Evolutionary conservation across 1,140 invertebrate species (phyloP), one percentile per base, ranked within the genome.

Genomic region (Capitella teleta): DNA sequence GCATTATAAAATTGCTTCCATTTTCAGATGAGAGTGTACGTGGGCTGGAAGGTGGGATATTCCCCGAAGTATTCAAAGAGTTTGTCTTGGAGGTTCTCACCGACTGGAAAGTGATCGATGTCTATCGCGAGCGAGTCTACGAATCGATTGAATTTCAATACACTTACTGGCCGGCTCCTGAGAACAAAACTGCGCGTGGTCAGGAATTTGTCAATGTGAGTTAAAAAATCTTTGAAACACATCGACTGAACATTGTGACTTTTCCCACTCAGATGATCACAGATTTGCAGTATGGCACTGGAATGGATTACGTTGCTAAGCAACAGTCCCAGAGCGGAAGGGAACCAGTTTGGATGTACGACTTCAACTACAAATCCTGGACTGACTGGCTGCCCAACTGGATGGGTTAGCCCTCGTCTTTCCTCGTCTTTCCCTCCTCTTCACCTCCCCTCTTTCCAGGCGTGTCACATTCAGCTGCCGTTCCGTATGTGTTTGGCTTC

Each of bases 141-240:
- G 82, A 89, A 61, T 88, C 90, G n/a, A 84, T 95, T 49, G 83
- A 86, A 55, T 94, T 91, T 62, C 91, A 92, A 84, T 95, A 95
- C 67, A 92, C 87, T 0, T 89, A 87, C 66, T 88, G 87, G 80
- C 87, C 87, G 0, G 86, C 91, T 74, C 87, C 86, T 2, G 78
- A 79, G 41, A 92, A 92, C 65, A 75, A 73, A 12, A 84, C 82
- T 1, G 79, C 84, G 23, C 81, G 91, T 51, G 72, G 87, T 40
- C 85, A 93, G 59, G 82, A 90, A 61, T 91, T 88, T 59, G 82
- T 93, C 50, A 80, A 90, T 63, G 84, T 87, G 74, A 80, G 78
- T 76, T 14, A 37, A 6, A 37, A 37, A n/a, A 37, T n/a, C 36
- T 37, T 19, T 5, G 36, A 18, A 21, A 43, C 18, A 5, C 41